Conservation (phyloP, 2,113 vertebrate genomes). For the Lutjanus erythropterus region DNA sequence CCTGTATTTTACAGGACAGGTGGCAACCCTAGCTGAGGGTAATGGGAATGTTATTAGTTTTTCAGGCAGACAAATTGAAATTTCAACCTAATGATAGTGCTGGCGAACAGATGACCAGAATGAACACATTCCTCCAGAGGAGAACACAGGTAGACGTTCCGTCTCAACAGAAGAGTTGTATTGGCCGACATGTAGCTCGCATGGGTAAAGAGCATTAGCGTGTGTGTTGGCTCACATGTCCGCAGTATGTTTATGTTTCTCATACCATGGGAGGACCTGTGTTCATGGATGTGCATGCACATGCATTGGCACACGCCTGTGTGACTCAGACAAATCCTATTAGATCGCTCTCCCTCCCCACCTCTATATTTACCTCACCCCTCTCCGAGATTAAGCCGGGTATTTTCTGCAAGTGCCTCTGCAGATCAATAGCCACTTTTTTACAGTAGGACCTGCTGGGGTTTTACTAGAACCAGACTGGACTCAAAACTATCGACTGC, state of each 20-base stretch:
- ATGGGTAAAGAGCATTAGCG: background rate
- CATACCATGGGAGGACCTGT: background rate
- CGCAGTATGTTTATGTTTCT: conserved; percentile 12
- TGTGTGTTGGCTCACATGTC: conserved; percentile 7
- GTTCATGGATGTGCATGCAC: conserved; percentile 16
- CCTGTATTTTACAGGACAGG: too few relatives aligned
- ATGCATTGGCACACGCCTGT: conserved; percentile 56
- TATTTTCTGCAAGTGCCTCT: conserved; percentile 60
- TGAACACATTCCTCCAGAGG: background rate
- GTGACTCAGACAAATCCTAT: conserved; percentile 79
- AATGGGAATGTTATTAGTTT: background rate
- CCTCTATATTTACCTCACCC: conserved; percentile 77
- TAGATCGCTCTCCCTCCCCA: conserved; percentile 57
- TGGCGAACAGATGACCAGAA: background rate
- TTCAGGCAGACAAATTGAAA: background rate
- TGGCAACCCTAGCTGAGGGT: too few relatives aligned
- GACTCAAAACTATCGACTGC: conserved; percentile 40
- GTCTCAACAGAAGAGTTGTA: background rate
- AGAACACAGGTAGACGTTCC: background rate
- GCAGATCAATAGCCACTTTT: conserved; percentile 67
- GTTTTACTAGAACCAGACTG: conserved; percentile 28
- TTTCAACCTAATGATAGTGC: background rate
- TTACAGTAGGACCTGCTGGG: conserved; percentile 38
- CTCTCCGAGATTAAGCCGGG: conserved; percentile 70
- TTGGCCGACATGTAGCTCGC: background rate